Conservation (phyloP, 2,888 invertebrate species). For the Phlogophora meticulosa region DNA sequence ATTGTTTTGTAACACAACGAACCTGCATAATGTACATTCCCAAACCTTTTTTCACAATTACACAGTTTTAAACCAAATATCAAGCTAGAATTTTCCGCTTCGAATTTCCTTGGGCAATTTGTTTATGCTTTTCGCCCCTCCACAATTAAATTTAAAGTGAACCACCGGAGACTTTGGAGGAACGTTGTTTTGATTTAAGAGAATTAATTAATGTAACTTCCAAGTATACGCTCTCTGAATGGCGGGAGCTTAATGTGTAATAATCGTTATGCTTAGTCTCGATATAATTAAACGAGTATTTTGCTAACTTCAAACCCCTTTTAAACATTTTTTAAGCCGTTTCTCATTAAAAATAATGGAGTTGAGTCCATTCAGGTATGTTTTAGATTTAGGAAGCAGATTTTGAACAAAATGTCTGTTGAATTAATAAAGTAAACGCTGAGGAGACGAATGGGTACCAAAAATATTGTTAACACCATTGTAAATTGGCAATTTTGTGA, state of each 20-base stretch:
- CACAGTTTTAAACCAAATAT: conserved; percentile 56
- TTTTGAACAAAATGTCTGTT: neutral
- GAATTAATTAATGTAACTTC: conserved; percentile 84
- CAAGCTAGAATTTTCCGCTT: conserved; percentile 64
- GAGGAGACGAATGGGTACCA: neutral
- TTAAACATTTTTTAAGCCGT: conserved; percentile 50
- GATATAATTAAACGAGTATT: conserved; percentile 63
- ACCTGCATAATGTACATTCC: neutral
- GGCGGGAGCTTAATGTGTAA: conserved; percentile 73
- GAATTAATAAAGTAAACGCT: neutral
- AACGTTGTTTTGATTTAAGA: conserved; percentile 87
- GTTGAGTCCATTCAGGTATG: conserved; percentile 8
- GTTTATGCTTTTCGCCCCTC: conserved; percentile 77
- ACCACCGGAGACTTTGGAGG: conserved; percentile 77
- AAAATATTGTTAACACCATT: neutral
- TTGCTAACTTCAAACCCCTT: conserved; percentile 54
- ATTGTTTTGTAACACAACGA: neutral
- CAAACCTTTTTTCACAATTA: conserved; percentile 31
- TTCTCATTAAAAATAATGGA: conserved; percentile 30
- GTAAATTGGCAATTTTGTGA: neutral
- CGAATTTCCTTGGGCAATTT: conserved; percentile 80
- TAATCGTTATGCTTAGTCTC: conserved; percentile 71
- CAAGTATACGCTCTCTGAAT: conserved; percentile 73
- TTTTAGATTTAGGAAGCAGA: conserved; percentile 1
- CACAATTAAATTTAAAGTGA: conserved; percentile 85